A percentile compares a stretch with the other conserved stretches of the same genome.
Conservation (phyloP, 2,113 vertebrate species). For the Sapayoa aenigma region DNA sequence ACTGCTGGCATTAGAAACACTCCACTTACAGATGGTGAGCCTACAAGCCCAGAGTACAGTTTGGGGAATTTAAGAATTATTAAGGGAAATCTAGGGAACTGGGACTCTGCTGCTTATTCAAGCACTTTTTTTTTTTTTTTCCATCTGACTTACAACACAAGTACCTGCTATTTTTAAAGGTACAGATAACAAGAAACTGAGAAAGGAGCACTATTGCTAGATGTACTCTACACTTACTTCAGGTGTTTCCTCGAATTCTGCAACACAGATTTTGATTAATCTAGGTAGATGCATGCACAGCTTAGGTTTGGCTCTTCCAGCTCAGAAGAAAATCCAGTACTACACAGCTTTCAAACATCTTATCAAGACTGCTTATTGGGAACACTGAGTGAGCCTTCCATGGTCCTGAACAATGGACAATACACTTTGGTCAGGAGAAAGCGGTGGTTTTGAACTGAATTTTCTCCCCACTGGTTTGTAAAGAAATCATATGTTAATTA, state of each 20-base stretch:
- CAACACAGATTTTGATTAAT: background rate
- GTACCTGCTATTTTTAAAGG: background rate
- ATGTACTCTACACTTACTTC: background rate
- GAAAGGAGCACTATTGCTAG: background rate
- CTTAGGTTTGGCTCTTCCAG: background rate
- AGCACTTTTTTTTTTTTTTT: background rate
- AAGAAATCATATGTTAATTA: background rate
- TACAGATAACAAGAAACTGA: background rate
- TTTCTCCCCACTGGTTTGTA: background rate
- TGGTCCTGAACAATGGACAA: background rate
- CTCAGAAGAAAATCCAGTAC: background rate
- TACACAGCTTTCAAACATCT: background rate
- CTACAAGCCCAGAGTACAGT: background rate
- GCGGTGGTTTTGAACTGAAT: background rate
- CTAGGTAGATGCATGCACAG: background rate
- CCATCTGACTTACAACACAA: background rate
- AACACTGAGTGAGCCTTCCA: background rate
- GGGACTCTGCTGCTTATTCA: background rate
- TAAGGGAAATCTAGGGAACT: background rate
- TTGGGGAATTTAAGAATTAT: background rate
- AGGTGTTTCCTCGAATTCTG: background rate
- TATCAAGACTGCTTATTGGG: background rate
- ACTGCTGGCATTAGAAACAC: background rate
- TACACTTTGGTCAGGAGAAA: background rate
- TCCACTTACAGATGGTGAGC: background rate